These are phyloP conservation scores for Nycteola revayana DNA, from an alignment of 2,888 invertebrate species.

Conservation along the genomic window DNA sequence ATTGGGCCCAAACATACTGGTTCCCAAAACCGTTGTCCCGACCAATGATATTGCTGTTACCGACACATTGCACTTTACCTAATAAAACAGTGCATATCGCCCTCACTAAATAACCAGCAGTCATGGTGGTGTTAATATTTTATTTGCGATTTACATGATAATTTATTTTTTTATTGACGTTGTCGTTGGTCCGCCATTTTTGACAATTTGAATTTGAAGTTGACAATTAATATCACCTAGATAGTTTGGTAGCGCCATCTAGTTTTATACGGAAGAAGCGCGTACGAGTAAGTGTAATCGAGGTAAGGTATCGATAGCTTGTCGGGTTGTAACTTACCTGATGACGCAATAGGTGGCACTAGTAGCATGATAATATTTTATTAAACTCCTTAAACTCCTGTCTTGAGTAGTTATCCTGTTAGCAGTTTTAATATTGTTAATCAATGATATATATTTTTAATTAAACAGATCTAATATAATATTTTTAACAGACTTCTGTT, in stretches of 20 bases:
- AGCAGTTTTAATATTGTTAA: too few relatives aligned
- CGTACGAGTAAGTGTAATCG: too few relatives aligned
- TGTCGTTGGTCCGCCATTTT: constrained; percentile 44
- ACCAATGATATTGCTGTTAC: constrained; percentile 30
- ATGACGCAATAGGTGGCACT: too few relatives aligned
- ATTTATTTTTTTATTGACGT: constrained; percentile 29
- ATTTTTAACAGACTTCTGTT: too few relatives aligned
- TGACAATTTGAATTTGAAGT: constrained; percentile 41
- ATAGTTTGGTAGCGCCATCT: constrained; percentile 9
- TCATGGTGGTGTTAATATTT: constrained; percentile 43
- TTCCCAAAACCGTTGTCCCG: constrained; percentile 71
- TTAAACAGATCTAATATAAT: too few relatives aligned
- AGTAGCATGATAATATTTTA: too few relatives aligned
- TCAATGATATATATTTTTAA: too few relatives aligned
- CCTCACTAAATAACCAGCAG: constrained; percentile 51
- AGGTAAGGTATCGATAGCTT: too few relatives aligned
- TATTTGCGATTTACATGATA: constrained; percentile 46
- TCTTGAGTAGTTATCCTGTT: too few relatives aligned
- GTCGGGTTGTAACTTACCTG: too few relatives aligned
- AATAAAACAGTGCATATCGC: constrained; percentile 51
- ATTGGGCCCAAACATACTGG: constrained; percentile 71
- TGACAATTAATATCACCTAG: background rate
- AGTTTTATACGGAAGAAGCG: background rate
- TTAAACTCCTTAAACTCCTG: too few relatives aligned
- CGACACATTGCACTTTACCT: constrained; percentile 49